phyloP scores from a whole-genome alignment of 2,113 vertebrate genomes.

The Catharus fuscescens region DNA sequence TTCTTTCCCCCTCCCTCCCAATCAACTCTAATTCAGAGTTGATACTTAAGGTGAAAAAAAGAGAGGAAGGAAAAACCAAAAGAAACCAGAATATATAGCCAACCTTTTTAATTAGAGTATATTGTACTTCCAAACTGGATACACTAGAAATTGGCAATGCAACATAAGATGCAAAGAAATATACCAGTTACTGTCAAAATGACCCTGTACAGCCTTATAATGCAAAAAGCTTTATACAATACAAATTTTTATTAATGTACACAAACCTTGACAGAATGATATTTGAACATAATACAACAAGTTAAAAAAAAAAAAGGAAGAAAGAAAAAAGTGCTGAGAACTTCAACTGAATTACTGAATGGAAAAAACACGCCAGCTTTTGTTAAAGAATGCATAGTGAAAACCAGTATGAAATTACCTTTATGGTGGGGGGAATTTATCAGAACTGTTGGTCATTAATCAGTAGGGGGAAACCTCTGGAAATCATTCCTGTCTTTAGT shows the following conservation, averaged over 20 bases:
- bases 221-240: conserved; percentile 99
- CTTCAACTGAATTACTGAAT: conserved; percentile 74
- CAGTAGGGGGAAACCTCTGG: conserved; percentile 55
- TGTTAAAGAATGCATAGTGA: conserved; percentile 71
- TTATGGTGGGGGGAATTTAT: conserved; percentile 61
- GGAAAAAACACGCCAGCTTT: conserved; percentile 74
- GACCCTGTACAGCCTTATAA: conserved; percentile 99
- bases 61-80: conserved; percentile 40
- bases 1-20: neutral
- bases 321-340: conserved; percentile 82
- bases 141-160: conserved; percentile 99
- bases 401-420: conserved; percentile 66
- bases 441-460: conserved; percentile 72
- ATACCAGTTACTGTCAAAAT: conserved; percentile 98
- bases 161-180: conserved; percentile 91
- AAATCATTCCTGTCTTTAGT: conserved; percentile 72
- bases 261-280: conserved; percentile 81
- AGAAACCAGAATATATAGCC: conserved; percentile 75
- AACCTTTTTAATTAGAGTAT: conserved; percentile 93
- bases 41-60: neutral
- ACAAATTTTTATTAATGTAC: conserved; percentile 92
- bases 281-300: conserved; percentile 84
- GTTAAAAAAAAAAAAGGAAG: conserved; percentile 77
- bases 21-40: neutral
- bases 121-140: conserved; percentile 99